Conservation (phyloP, 2,888 invertebrate genomes). For the Campoletis raptor region DNA sequence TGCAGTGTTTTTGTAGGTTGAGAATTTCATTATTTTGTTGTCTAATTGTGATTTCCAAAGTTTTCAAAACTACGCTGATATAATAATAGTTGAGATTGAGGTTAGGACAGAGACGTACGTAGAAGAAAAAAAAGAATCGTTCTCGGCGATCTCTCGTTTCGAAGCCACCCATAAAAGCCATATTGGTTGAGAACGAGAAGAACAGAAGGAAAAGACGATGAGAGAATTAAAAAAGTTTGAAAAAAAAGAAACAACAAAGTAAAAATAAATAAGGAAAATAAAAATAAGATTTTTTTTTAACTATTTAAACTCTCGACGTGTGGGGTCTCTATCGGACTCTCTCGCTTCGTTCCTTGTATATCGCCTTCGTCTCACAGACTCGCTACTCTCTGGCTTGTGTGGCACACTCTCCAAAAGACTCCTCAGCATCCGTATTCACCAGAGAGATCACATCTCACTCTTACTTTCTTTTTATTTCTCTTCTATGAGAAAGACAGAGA, state of each 20-base stretch:
- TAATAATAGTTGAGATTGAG: slow-evolving; percentile 25
- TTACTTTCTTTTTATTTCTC: slow-evolving; percentile 45
- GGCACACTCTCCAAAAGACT: slow-evolving; percentile 52
- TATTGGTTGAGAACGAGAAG: slow-evolving; percentile 26
- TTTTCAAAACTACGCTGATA: background rate
- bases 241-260: slow-evolving; percentile 20
- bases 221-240: slow-evolving; percentile 32
- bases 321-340: slow-evolving; percentile 64
- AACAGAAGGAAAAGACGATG: slow-evolving; percentile 43
- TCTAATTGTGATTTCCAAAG: background rate
- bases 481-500: background rate
- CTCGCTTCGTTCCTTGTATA: slow-evolving; percentile 37
- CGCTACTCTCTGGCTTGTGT: slow-evolving; percentile 20
- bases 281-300: slow-evolving; percentile 9
- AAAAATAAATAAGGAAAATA: slow-evolving; percentile 40
- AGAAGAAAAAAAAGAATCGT: slow-evolving; percentile 29
- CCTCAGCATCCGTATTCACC: slow-evolving; percentile 47
- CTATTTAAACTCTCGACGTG: slow-evolving; percentile 64
- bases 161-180: slow-evolving; percentile 55
- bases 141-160: slow-evolving; percentile 45
- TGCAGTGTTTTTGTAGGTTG: background rate
- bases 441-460: slow-evolving; percentile 45
- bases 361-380: slow-evolving; percentile 37
- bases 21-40: background rate
- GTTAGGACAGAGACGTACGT: background rate